Base-by-base conservation (phyloP, 2,113 vertebrate genomes). In the Oxyura jamaicensis region DNA sequence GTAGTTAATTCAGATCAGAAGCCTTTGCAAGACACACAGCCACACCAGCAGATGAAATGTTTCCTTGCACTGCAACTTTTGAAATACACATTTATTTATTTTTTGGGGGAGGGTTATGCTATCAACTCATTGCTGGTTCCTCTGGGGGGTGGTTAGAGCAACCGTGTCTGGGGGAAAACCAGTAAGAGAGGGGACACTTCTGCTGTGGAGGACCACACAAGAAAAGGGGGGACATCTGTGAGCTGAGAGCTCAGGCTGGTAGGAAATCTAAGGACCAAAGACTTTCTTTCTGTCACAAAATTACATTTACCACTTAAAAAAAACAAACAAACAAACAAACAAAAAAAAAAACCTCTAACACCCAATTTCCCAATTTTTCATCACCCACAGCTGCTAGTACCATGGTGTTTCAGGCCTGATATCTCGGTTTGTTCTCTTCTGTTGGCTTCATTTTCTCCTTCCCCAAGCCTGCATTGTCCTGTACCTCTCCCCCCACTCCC, bases 391-490 rank as follows among this genome's bases (percentile, higher is more conserved):
- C 53, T 60, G 39, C 22, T 13, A 28, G 5, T 17, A 56, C 44
- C 69, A 11, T 44, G 44, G 8, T 25, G 25, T 29, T 85, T 72
- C 8, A 4, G 41, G 8, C 13, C 26, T 52, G 6, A 7, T 14
- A 29, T 35, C 69, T 91, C 22, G 3, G 18, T 21, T 56, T 17
- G 19, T 66, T 82, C 58, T 69, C 50, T 77, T 66, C 31, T n/a
- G 26, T 5, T 60, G 83, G 16, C 6, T 96, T 94, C 28, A 26
- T 91, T 76, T 94, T 50, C 53, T 69, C 66, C 53, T 68, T 84
- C 74, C 26, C 31, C 53, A 58, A 75, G 74, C 71, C 81, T 66
- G 26, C 50, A 10, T 82, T 85, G 93, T 92, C 94, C 91, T 89
- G 62, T 35, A 18, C 66, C 39, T 90, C 76, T 93, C 42, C 69